Base-by-base conservation (phyloP, 2,113 vertebrate species). In the Microcebus ravelobensis region DNA sequence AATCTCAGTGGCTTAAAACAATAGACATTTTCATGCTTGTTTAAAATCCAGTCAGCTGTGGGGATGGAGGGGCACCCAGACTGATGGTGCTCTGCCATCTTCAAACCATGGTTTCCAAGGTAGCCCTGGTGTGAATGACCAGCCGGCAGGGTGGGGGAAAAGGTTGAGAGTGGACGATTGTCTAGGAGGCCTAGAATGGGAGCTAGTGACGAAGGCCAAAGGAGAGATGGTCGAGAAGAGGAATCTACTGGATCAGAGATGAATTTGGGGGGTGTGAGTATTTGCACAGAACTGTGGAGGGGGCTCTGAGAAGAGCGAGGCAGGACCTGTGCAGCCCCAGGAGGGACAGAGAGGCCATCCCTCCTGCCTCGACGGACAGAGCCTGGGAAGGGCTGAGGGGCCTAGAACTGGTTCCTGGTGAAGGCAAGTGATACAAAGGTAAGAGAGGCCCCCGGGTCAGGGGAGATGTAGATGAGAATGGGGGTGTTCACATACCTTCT, bases 1-100 rank as follows among this genome's bases (percentile, higher is more conserved):
- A 82, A 88, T 77, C 67, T 88, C 48, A 45, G 67, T 86, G 63
- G 45, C 77, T 57, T 93, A 50, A 81, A 90, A 87, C 36, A 84
- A 25, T 79, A 25, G 29, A 61, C 23, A 76, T 94, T 50, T 96
- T 82, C 52, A 57, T 92, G 34, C 61, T 90, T 15, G 20, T 81
- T 98, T 91, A 71, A 89, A 83, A 93, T 91, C 5, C 29, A 91
- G 0, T 61, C 55, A 85, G 21, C 73, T 20, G 13, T 29, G 31
- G 21, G 4, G 12, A 27, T 71, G 18, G 27, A 36, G 25, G 63
- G 95, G 67, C 5, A 36, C 27, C 21, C 52, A 82, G 61, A 59
- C 29, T 92, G 42, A 14, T 63, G 39, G 63, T 50, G 25, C 21
- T 71, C 42, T 92, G 57, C n/a, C 15, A 8, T 77, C 87, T 88